Percentiles rank a stretch among this genome's conserved stretches.
Evolutionary conservation across 2,888 invertebrate genomes (phyloP).

Genomic region (Seira musarum): DNA sequence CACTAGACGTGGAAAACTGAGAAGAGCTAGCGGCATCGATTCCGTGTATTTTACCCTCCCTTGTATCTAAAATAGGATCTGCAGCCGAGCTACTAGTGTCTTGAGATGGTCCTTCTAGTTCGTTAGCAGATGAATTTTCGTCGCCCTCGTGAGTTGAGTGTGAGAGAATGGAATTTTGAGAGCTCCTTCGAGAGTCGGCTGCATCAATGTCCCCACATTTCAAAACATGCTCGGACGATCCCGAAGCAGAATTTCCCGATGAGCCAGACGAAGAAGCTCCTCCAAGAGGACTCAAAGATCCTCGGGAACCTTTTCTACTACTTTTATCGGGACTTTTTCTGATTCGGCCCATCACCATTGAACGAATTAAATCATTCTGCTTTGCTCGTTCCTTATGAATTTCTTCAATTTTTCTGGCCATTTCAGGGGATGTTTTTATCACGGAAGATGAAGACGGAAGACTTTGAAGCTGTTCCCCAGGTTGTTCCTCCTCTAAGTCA

Average conservation of each 20-base stretch:
- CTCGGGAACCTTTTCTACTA: slow-evolving; percentile 75
- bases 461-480: background rate
- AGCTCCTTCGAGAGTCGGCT: slow-evolving; percentile 50
- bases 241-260: slow-evolving; percentile 46
- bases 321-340: slow-evolving; percentile 75
- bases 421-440: slow-evolving; percentile 73
- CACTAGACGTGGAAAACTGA: slow-evolving; percentile 22
- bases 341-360: slow-evolving; percentile 86
- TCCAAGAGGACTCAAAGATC: slow-evolving; percentile 63
- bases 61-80: slow-evolving; percentile 23
- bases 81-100: slow-evolving; percentile 29
- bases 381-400: slow-evolving; percentile 84
- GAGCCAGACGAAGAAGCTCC: slow-evolving; percentile 53
- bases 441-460: slow-evolving; percentile 5
- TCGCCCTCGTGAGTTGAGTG: slow-evolving; percentile 40
- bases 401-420: slow-evolving; percentile 81
- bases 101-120: slow-evolving; percentile 31
- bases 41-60: background rate
- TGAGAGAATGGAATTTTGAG: slow-evolving; percentile 59
- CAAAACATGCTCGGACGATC: slow-evolving; percentile 55
- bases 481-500: slow-evolving; percentile 3
- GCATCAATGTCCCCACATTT: slow-evolving; percentile 30
- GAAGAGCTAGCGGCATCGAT: slow-evolving; percentile 26
- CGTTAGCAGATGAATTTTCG: slow-evolving; percentile 25
- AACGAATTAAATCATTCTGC: slow-evolving; percentile 87